phyloP scores from a whole-genome alignment of 2,888 invertebrate species.

The Caenorhabditis plicata region DNA sequence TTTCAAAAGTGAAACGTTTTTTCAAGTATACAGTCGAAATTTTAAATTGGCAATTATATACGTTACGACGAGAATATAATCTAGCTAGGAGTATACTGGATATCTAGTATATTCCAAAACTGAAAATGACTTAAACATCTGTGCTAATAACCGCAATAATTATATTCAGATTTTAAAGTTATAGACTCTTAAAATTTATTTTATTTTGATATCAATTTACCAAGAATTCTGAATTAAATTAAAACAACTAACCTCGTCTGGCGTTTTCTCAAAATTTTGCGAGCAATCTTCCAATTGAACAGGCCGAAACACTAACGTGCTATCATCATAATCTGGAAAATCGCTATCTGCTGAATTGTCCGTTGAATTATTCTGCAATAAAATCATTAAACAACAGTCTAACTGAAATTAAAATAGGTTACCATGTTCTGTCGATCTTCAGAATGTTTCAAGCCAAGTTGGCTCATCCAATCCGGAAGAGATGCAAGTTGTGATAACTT shows the following conservation, averaged over 20 bases:
- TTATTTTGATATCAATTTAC: too few species aligned
- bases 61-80: too few species aligned
- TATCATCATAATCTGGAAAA: slow-evolving; percentile 41
- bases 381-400: slow-evolving; percentile 17
- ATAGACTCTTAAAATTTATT: too few species aligned
- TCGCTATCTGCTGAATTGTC: slow-evolving; percentile 18
- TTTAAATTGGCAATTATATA: too few species aligned
- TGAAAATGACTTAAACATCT: neutral
- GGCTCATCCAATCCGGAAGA: slow-evolving; percentile 53
- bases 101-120: too few species aligned
- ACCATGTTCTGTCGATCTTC: too few species aligned
- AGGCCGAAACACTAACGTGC: slow-evolving; percentile 32
- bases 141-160: neutral
- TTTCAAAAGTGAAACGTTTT: too few species aligned
- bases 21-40: too few species aligned
- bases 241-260: slow-evolving; percentile 11
- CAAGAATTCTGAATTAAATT: neutral
- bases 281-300: slow-evolving; percentile 26
- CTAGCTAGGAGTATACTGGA: too few species aligned
- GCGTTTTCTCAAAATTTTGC: slow-evolving; percentile 8
- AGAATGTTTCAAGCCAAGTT: slow-evolving; percentile 42
- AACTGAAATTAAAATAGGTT: neutral
- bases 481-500: slow-evolving; percentile 44
- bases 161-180: too few species aligned
- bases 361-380: slow-evolving; percentile 17